Percentiles rank a stretch among this genome's conserved stretches.
phyloP scores from a whole-genome alignment of 2,113 vertebrate genomes.

The Gadus chalcogrammus region DNA sequence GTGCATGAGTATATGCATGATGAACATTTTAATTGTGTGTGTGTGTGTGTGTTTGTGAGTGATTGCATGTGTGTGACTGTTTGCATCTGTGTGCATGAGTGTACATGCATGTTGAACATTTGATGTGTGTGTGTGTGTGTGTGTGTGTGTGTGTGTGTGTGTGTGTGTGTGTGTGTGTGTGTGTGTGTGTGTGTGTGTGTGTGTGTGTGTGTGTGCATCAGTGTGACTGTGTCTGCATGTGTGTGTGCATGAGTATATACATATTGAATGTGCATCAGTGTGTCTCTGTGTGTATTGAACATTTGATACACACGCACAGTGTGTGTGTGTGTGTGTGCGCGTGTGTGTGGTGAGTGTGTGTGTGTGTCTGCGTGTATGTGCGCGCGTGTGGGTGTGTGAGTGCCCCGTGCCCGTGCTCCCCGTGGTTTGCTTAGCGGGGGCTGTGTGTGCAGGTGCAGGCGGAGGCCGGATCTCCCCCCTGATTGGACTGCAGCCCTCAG shows the following conservation, averaged over 20 bases:
- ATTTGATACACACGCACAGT: no score
- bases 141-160: background rate
- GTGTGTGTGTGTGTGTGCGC: background rate
- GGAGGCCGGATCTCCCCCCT: slow-evolving; percentile 18
- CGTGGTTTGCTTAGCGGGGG: slow-evolving; percentile 43
- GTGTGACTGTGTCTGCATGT: background rate
- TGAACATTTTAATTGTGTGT: no score
- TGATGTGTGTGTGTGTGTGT: no score
- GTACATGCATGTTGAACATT: background rate
- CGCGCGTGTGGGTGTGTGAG: slow-evolving; percentile 10
- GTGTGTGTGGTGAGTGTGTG: background rate
- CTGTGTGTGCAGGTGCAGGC: slow-evolving; percentile 13
- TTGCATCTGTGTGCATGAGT: background rate
- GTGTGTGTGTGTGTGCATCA: background rate
- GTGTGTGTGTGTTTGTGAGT: background rate
- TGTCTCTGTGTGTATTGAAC: no score
- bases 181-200: background rate
- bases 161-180: background rate
- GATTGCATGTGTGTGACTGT: background rate
- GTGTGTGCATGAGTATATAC: background rate
- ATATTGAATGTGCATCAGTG: background rate
- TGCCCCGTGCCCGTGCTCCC: slow-evolving; percentile 26
- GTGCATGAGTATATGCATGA: no score
- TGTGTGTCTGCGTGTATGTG: background rate
- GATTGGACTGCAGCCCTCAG: slow-evolving; percentile 26